Base-by-base conservation (phyloP, 2,888 invertebrate genomes). In the Ernsta delagoae region DNA sequence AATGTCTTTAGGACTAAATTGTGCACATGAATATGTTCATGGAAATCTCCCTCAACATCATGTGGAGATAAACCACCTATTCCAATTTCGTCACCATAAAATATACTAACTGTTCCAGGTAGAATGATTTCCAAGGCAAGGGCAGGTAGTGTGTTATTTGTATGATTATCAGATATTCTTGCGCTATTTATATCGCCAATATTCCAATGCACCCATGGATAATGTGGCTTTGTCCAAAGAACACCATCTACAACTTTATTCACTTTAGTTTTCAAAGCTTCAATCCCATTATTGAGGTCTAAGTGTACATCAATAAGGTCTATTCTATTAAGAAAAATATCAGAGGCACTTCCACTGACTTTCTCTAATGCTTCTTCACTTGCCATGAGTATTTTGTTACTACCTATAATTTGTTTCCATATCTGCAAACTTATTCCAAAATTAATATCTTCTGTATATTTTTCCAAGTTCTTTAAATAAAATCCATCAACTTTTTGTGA, bases 61-160 rank as follows among this genome's bases (percentile, higher is more conserved):
- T 84, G 77, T 43, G 85, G 78, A 54, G 90, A 80, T 2, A 94
- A 82, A 74, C 96, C 95, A 59, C 94, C 92, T 74, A 97, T 89
- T 1, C 96, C 96, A 72, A 98, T 95, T 94, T 98, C 98, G 85
- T 98, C 98, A 0, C 98, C 98, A 85, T 98, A 98, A 87, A 98
- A 98, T 77, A 98, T 95, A 75, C 96, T 97, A 0, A 98, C 95
- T 0, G 98, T 97, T 7, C 95, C 99, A 0, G 98, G 98, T 50
- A 99, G 91, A 89, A 97, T 95, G 82, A 98, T 92, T 79, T 97
- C 96, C 77, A 99, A 91, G 73, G 97, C 90, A 1, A 95, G 94
- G 5, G 96, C 94, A 1, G 96, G 96, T 57, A 96, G 87, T 34
- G 96, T 96, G 34, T 95, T 95, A 77, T 97, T 96, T 0, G 86